Evolutionary conservation across 2,888 invertebrate genomes (phyloP).

Genomic region (Rhagophthalmus giganteus): DNA sequence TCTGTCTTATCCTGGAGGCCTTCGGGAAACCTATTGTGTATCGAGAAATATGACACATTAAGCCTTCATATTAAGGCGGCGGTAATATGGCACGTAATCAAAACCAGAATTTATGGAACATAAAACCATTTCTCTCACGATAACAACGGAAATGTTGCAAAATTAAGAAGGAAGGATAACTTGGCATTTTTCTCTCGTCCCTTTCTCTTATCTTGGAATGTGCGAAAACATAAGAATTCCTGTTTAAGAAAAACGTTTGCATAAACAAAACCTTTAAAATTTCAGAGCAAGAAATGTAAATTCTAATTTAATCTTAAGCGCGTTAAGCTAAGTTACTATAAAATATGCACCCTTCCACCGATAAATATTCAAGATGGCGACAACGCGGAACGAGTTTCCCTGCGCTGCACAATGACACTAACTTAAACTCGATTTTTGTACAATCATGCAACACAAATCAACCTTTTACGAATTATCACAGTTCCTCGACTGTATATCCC

Average conservation of each 20-base stretch:
- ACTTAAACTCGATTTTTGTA: constrained; percentile 29
- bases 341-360: constrained; percentile 28
- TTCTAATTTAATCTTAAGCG: constrained; percentile 28
- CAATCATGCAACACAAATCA: constrained; percentile 28
- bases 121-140: too few species aligned
- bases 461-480: constrained; percentile 25
- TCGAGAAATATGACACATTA: not conserved
- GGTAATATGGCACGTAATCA: too few species aligned
- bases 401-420: constrained; percentile 25
- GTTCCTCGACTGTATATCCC: constrained; percentile 8
- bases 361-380: constrained; percentile 30
- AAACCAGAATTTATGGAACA: too few species aligned
- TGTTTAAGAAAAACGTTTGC: constrained; percentile 19
- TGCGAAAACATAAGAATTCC: constrained; percentile 5
- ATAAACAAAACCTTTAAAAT: constrained; percentile 17
- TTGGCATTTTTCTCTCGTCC: not conserved
- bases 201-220: not conserved
- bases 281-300: constrained; percentile 25
- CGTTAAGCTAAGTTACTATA: constrained; percentile 29
- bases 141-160: too few species aligned
- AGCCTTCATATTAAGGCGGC: too few species aligned
- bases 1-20: too few species aligned
- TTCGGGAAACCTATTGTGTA: not conserved
- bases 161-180: too few species aligned
- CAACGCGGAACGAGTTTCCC: constrained; percentile 19